Base-by-base conservation (phyloP, 2,113 vertebrate genomes). In the Sinocyclocheilus anshuiensis region DNA sequence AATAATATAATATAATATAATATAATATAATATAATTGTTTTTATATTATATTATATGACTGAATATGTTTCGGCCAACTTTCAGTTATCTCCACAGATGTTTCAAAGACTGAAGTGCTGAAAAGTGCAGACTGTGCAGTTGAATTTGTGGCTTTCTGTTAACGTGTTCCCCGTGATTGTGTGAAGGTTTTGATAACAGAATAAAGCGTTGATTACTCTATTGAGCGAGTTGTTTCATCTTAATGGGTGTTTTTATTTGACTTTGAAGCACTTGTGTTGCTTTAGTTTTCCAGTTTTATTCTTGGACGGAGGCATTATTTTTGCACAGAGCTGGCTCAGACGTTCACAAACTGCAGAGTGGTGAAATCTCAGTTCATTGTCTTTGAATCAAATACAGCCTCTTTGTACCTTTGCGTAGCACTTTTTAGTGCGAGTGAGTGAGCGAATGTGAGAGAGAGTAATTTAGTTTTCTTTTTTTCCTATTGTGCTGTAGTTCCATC, bases 221-320 rank as follows among this genome's bases (percentile, higher is more conserved):
- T 67, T 81, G 79, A 81, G 59, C 12, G 8, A 79, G 59, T 48
- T 81, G 50, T 65, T 82, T 83, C 63, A 83, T 72, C 81, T 83
- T 57, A 83, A 55, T 71, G 81, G n/a, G 45, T 55, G n/a, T 53
- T 72, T 72, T 61, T 36, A 55, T 72, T 53, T 82, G 80, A 67
- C 80, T 82, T 82, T 69, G 59, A 69, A 82, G 61, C 39, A 39
- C 61, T 80, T 15, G 8, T 18, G 61, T 48, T 81, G 79, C 59
- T 67, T 67, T 65, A 83, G 45, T 33, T 72, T 55, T 59, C 26
- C 26, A 36, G 26, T 72, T 83, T 53, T 72, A 83, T 69, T 72
- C 42, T 83, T 71, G 67, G 63, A 72, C 18, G 24, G 18, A 48
- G 61, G 22, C 61, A 82, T 82, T 50, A 71, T 53, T 50, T 83